Percentiles rank a stretch among this genome's conserved stretches.
Conservation (phyloP, 2,113 vertebrate genomes). For the Anguilla japonica region DNA sequence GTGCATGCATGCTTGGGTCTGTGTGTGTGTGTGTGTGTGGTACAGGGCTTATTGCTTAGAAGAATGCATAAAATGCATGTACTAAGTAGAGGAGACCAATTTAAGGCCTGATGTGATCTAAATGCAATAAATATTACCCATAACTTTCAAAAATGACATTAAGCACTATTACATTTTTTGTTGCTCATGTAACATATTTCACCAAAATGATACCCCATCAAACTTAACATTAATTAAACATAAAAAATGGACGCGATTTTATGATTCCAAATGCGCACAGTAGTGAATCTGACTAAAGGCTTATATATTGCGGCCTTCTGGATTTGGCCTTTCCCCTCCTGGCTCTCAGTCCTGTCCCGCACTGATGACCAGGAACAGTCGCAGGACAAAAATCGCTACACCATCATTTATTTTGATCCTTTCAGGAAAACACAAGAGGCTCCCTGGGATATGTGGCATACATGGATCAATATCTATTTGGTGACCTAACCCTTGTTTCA, state of each 20-base stretch:
- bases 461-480: slow-evolving; percentile 68
- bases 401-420: slow-evolving; percentile 57
- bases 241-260: neutral
- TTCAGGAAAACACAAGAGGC: slow-evolving; percentile 44
- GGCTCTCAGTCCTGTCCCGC: neutral
- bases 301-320: neutral
- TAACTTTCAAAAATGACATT: neutral
- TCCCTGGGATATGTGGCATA: slow-evolving; percentile 47
- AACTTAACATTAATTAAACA: neutral
- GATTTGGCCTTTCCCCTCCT: slow-evolving; percentile 11
- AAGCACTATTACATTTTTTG: neutral
- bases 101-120: neutral
- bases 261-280: neutral
- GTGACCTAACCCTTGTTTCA: slow-evolving; percentile 61
- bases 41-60: neutral
- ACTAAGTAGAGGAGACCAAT: neutral
- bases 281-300: neutral
- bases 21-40: no score
- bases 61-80: neutral
- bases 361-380: slow-evolving; percentile 37
- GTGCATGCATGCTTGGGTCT: no score
- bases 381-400: slow-evolving; percentile 38
- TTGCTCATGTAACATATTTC: neutral
- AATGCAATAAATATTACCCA: neutral
- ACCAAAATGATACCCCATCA: neutral